A percentile compares a stretch with the other conserved stretches of the same genome.
phyloP scores from a whole-genome alignment of 2,113 vertebrate species.

The Sylvia atricapilla region DNA sequence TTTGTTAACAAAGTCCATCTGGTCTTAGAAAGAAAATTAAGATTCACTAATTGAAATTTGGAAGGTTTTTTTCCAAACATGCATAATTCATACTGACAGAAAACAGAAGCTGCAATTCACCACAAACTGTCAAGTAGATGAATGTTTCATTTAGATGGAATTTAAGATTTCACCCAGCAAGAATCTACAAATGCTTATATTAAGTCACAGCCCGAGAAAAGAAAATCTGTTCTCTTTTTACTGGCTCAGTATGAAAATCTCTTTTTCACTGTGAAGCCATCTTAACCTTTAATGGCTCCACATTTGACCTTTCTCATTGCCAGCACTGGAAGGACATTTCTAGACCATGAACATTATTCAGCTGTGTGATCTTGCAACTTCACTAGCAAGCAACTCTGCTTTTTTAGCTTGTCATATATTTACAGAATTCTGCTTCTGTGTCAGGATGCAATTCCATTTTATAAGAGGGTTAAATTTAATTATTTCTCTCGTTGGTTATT shows the following conservation, averaged over 20 bases:
- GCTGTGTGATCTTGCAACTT: neutral
- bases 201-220: conserved; percentile 48
- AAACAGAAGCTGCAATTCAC: conserved; percentile 76
- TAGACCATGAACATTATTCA: neutral
- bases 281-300: conserved; percentile 15
- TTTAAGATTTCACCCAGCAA: conserved; percentile 69
- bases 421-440: neutral
- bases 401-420: neutral
- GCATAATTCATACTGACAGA: conserved; percentile 76
- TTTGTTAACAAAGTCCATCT: conserved; percentile 70
- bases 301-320: neutral
- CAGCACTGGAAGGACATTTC: neutral
- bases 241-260: neutral
- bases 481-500: neutral
- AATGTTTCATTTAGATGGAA: conserved; percentile 74
- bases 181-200: conserved; percentile 57
- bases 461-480: neutral
- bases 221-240: conserved; percentile 47
- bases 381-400: neutral
- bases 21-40: conserved; percentile 71
- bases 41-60: conserved; percentile 70
- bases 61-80: conserved; percentile 72
- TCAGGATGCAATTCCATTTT: neutral
- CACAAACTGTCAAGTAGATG: conserved; percentile 72
- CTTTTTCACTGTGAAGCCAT: conserved; percentile 13